Conservation (phyloP, 2,113 vertebrate genomes). For the Muscicapa adusta region DNA sequence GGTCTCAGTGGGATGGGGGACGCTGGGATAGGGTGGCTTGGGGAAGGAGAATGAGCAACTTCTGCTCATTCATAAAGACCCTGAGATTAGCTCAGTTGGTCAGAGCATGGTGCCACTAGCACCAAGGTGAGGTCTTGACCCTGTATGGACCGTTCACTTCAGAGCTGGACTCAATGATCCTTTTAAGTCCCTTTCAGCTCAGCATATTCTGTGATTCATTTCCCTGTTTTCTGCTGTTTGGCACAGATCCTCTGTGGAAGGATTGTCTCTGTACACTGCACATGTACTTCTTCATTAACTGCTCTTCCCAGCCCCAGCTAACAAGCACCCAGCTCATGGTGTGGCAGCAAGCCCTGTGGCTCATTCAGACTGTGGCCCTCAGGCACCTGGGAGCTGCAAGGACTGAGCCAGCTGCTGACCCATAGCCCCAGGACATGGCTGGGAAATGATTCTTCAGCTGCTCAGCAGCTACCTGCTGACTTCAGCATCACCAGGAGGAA, state of each 20-base stretch:
- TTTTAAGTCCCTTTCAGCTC: background rate
- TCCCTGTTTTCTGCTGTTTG: background rate
- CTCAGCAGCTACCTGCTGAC: background rate
- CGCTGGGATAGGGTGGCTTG: background rate
- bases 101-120: background rate
- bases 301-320: background rate
- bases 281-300: fast-evolving
- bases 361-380: background rate
- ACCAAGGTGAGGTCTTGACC: background rate
- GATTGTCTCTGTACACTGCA: background rate
- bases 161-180: fast-evolving
- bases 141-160: background rate
- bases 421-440: background rate
- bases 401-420: background rate
- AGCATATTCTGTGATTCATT: background rate
- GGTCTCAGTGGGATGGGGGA: fast-evolving
- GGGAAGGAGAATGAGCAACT: background rate
- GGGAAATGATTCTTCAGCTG: background rate
- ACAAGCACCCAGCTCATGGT: fast-evolving
- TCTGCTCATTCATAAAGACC: background rate
- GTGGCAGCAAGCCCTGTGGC: background rate
- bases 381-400: background rate
- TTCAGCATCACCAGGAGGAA: background rate
- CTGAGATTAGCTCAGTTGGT: background rate
- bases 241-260: background rate